Base-by-base conservation (phyloP, 2,113 vertebrate genomes). In the Tychaedon coryphoeus region DNA sequence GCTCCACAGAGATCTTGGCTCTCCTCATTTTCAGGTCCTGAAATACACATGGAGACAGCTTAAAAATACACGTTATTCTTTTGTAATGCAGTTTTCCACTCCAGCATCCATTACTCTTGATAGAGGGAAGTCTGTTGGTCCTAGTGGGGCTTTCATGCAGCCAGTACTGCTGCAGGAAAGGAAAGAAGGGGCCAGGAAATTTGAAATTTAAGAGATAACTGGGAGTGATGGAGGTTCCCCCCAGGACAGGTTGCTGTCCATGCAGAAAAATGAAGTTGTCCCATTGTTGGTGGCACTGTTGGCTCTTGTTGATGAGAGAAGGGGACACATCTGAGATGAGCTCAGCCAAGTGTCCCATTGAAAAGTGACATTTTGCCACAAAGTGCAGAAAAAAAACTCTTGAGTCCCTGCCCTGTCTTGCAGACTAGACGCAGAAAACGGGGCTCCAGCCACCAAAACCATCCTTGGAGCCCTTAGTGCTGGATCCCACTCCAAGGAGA, bases 401-500 rank as follows among this genome's bases (percentile, higher is more conserved):
- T 8, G 34, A 28, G 14, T 34, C 8, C 33, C 14, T 66, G 24
- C 6, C 14, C 3, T 45, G 1, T 19, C 26, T 83, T 54, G 18
- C 45, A 58, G 33, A 19, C 8, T 4, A 15, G 38, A 23, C 18
- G 65, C 36, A 84, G 56, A 31, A 74, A 86, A 40, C 0, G 0
- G 9, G 5, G 13, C 53, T 90, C 13, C 45, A 64, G 66, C 28
- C 58, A 17, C 38, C 42, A 60, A 42, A 82, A 31, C 0, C 15
- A 1, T 16, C 84, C 40, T 14, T 23, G 31, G 25, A 11, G 38
- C n/a, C 58, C 76, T 42, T 5, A 4, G 47, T 4, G 20, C 29
- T 38, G 64, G 43, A 20, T 22, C 0, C 0, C 0, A 0, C 16
- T 11, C 33, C 33, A 9, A 3, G 1, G 22, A 48, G 54, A 24